Evolutionary conservation across 2,888 invertebrate genomes (phyloP), one percentile per base, ranked within the genome.

Genomic region (Portevinia maculata): DNA sequence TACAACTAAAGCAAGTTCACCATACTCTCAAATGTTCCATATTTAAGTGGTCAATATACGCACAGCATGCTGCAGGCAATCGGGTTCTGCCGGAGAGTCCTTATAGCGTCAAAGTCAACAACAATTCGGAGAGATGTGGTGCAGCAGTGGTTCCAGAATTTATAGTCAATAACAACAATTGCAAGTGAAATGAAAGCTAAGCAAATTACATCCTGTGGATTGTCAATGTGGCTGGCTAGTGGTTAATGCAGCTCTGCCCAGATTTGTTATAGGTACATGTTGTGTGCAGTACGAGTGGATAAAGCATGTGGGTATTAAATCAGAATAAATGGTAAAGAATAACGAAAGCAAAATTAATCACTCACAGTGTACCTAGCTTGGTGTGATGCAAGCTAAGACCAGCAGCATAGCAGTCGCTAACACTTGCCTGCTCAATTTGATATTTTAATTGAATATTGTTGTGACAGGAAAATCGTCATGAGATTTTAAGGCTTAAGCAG

Each of bases 151-250:
- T 48, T 53, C 46, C 32, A 32, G 32, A 46, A 48, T 69, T 76
- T 69, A 76, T 67, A 60, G 60, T 60, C 69, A 76, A 69, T 76
- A 59, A 69, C 53, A 60, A 59, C 32, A 44, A 69, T 76, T 60
- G 39, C 69, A 60, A 53, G 69, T 53, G 60, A 46, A 41, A 60
- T 60, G 37, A 60, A 37, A 28, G 39, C 55, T 39, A 57, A 65
- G 74, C 50, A 74, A 50, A 57, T 74, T 65, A 65, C 41, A 60
- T 53, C 34, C 37, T 60, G 44, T 76, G 75, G 69, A 69, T 53
- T 60, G 53, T 39, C 60, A 76, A 60, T 67, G 52, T 24, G 67
- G 44, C 44, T 11, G 21, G 21, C 28, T 4, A 44, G 11, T 30
- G 44, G 9, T 59, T 19, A 19, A n/a, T 53, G 19, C 11, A 19